Evolutionary conservation across 2,888 invertebrate species (phyloP).

Genomic region (Acleris cristana): DNA sequence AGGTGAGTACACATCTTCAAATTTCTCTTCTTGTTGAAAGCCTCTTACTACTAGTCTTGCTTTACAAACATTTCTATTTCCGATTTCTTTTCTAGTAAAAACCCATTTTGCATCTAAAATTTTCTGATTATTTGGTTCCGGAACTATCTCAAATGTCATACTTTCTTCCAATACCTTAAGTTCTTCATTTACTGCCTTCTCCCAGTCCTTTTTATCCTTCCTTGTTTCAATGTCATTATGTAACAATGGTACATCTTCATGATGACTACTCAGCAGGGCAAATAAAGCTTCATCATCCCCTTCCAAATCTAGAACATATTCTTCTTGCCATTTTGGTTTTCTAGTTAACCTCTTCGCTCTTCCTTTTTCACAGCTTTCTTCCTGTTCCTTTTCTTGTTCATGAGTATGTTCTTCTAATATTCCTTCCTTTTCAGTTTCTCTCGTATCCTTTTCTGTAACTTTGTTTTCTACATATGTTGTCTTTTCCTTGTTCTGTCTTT

Average conservation of each 20-base stretch:
- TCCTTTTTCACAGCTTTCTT: not conserved
- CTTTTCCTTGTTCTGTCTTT: no score
- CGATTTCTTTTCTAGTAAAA: not conserved
- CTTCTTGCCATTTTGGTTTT: constrained; percentile 17
- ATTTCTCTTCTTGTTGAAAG: constrained; percentile 29
- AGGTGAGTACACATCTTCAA: constrained; percentile 10
- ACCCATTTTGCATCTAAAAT: constrained; percentile 39
- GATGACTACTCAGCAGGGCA: not conserved
- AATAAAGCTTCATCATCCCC: not conserved
- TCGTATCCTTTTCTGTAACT: not conserved
- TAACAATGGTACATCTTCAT: constrained; percentile 13
- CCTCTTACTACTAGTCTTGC: constrained; percentile 38
- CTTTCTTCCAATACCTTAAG: constrained; percentile 37
- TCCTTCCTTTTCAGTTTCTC: not conserved
- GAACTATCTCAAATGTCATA: constrained; percentile 35
- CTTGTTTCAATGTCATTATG: constrained; percentile 34
- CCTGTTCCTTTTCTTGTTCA: not conserved
- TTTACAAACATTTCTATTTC: constrained; percentile 29
- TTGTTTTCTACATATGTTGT: not conserved
- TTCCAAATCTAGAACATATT: constrained; percentile 5
- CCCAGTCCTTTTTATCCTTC: constrained; percentile 36
- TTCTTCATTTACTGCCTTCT: constrained; percentile 37
- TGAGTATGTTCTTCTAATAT: not conserved
- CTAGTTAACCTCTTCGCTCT: not conserved
- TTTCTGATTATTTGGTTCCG: constrained; percentile 12